phyloP scores from a whole-genome alignment of 2,888 invertebrate genomes.

The Pedicia rivosa region DNA sequence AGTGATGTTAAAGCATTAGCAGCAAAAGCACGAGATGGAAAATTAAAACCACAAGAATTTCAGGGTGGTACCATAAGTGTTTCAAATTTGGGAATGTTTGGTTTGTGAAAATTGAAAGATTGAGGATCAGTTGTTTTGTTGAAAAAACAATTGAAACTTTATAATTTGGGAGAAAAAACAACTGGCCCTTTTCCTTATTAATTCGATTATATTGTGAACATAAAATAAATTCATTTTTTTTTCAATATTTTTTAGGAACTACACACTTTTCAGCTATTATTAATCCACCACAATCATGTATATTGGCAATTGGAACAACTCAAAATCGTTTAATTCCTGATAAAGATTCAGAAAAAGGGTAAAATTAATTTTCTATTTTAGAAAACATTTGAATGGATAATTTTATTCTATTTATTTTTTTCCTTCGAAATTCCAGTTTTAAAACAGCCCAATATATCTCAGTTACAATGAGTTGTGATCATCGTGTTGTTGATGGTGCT shows the following conservation, averaged over 20 bases:
- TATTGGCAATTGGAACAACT: constrained; percentile 78
- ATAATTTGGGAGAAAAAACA: no score
- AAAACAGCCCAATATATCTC: constrained; percentile 59
- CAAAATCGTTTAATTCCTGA: constrained; percentile 59
- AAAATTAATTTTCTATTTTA: constrained; percentile 6
- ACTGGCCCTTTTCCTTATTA: background rate
- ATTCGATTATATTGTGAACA: background rate
- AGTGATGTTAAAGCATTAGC: constrained; percentile 65
- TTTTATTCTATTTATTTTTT: constrained; percentile 4
- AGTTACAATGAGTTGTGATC: constrained; percentile 93
- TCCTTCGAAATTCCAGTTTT: constrained; percentile 38
- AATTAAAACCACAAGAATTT: constrained; percentile 84
- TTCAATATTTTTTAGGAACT: constrained; percentile 38
- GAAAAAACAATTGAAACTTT: no score
- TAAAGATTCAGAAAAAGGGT: constrained; percentile 61
- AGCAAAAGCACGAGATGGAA: constrained; percentile 72
- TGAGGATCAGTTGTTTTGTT: background rate
- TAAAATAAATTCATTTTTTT: background rate
- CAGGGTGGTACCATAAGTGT: constrained; percentile 93
- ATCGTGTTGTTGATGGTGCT: constrained; percentile 94
- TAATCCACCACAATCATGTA: constrained; percentile 91
- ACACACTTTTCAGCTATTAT: constrained; percentile 85
- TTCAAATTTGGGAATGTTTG: constrained; percentile 92
- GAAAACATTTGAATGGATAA: background rate
- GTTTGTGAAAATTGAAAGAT: no score